Evolutionary conservation across 2,888 invertebrate genomes (phyloP).

Genomic region (Euplexia lucipara): DNA sequence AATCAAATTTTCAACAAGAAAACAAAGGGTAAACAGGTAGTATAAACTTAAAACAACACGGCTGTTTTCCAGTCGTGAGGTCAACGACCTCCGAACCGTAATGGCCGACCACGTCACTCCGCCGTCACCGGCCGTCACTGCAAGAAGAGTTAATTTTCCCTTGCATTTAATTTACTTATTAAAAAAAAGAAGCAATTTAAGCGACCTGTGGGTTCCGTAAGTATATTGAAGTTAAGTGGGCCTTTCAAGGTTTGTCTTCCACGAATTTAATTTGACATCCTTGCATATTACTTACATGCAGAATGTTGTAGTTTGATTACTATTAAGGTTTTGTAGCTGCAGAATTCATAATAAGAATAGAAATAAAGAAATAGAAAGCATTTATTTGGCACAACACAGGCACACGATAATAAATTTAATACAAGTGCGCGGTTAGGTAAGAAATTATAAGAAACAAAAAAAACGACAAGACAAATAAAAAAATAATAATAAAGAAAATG

Average conservation of each 20-base stretch:
- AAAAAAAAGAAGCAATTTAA: slow-evolving; percentile 68
- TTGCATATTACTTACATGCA: neutral
- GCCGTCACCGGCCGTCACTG: slow-evolving; percentile 79
- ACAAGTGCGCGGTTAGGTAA: no score
- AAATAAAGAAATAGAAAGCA: no score
- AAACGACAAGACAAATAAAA: no score
- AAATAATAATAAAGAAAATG: no score
- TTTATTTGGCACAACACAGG: no score
- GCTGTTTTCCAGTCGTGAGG: slow-evolving; percentile 64
- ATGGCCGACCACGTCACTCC: slow-evolving; percentile 84
- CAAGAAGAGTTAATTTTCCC: slow-evolving; percentile 86
- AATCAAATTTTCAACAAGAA: slow-evolving; percentile 31
- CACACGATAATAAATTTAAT: no score
- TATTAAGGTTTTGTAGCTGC: neutral
- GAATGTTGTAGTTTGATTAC: neutral
- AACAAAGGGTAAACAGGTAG: slow-evolving; percentile 58
- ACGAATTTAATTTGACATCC: neutral
- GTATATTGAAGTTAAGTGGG: slow-evolving; percentile 18
- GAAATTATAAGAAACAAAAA: no score
- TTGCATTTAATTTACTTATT: slow-evolving; percentile 82
- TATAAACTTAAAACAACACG: slow-evolving; percentile 43
- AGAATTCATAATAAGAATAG: no score
- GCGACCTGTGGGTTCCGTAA: slow-evolving; percentile 61
- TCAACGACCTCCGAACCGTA: slow-evolving; percentile 78
- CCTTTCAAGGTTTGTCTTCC: slow-evolving; percentile 7